Conservation (phyloP, 2,888 invertebrate species). For the Drosophila hamatofila region DNA sequence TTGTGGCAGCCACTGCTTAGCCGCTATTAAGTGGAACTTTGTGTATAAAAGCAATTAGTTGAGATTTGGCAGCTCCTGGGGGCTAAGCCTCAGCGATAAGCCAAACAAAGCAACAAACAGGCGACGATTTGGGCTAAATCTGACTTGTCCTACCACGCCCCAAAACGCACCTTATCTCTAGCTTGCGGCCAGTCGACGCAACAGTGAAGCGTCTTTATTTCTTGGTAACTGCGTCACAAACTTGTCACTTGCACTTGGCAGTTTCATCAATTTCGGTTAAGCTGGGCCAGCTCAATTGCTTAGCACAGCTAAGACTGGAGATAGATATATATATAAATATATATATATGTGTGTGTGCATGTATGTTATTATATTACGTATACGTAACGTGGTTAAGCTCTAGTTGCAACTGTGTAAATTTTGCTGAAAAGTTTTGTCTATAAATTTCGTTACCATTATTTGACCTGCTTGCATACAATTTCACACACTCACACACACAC, state of each 20-base stretch:
- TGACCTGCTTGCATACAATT: slow-evolving; percentile 80
- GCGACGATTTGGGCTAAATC: slow-evolving; percentile 26
- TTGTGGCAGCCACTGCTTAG: slow-evolving; percentile 17
- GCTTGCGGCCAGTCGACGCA: background rate
- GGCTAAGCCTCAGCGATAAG: slow-evolving; percentile 30
- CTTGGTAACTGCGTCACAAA: slow-evolving; percentile 16
- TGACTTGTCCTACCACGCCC: slow-evolving; percentile 4
- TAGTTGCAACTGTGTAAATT: slow-evolving; percentile 17
- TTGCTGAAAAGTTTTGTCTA: slow-evolving; percentile 64
- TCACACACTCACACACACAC: slow-evolving; percentile 29
- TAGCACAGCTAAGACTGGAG: background rate
- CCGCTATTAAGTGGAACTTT: slow-evolving; percentile 30
- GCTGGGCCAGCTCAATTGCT: slow-evolving; percentile 43
- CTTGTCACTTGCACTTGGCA: slow-evolving; percentile 76
- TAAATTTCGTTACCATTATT: slow-evolving; percentile 72
- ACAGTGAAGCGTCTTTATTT: background rate
- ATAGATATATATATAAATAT: slow-evolving; percentile 15
- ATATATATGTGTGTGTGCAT: background rate
- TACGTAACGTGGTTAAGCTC: slow-evolving; percentile 41
- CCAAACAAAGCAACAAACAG: slow-evolving; percentile 39
- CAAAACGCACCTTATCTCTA: background rate
- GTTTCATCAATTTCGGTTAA: slow-evolving; percentile 77
- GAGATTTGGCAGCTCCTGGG: slow-evolving; percentile 46
- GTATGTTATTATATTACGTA: slow-evolving; percentile 41
- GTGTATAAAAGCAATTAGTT: slow-evolving; percentile 69